phyloP scores from a whole-genome alignment of 2,113 vertebrate species.

The Platysteira castanea region DNA sequence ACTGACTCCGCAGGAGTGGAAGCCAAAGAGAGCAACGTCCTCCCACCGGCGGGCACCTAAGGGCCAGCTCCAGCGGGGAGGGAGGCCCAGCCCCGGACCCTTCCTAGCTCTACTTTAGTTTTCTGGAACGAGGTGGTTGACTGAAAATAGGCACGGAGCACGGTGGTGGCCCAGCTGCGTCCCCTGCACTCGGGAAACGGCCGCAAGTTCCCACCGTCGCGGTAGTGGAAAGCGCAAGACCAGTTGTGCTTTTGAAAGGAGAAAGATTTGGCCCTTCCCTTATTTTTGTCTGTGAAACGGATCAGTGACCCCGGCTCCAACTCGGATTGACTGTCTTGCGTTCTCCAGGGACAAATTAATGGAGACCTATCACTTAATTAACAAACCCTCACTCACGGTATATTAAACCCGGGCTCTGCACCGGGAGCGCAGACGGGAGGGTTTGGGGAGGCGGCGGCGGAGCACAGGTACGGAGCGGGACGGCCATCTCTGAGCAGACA shows the following conservation, averaged over 20 bases:
- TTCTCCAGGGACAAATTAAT: constrained; percentile 88
- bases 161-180: not conserved
- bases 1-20: not conserved
- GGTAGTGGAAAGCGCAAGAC: not conserved
- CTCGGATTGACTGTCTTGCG: constrained; percentile 78
- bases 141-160: not conserved
- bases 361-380: constrained; percentile 89
- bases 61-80: not conserved
- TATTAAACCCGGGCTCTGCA: constrained; percentile 9
- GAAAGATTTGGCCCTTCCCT: not conserved
- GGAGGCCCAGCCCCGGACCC: not conserved
- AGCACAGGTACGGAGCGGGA: not conserved
- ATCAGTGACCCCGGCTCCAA: constrained; percentile 73
- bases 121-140: not conserved
- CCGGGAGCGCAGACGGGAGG: not conserved
- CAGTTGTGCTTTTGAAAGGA: not conserved
- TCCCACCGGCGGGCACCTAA: not conserved
- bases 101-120: not conserved
- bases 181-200: not conserved
- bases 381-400: constrained; percentile 72
- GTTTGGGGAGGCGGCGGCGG: not conserved
- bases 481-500: not conserved
- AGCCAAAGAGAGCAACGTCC: constrained; percentile 25
- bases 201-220: not conserved
- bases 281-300: constrained; percentile 69